Conservation (phyloP, 1,140 invertebrate genomes). For the Cepaea nemoralis region DNA sequence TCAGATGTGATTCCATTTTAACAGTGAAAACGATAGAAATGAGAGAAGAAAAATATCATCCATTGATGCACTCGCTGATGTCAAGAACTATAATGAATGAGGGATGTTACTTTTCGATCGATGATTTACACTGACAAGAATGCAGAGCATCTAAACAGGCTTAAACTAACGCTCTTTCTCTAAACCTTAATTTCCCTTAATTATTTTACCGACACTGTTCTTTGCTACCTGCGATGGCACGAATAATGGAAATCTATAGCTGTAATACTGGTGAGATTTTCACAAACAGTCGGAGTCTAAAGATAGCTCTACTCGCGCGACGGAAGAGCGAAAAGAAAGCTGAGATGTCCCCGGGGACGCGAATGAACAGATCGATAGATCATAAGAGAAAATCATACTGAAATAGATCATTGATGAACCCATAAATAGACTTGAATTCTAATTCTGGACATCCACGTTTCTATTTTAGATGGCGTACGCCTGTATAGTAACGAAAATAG, state of each 20-base stretch:
- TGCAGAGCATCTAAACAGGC: background rate
- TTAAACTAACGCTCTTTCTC: background rate
- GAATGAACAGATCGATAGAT: background rate
- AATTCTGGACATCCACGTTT: background rate
- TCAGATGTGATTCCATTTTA: too few relatives aligned
- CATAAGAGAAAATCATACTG: background rate
- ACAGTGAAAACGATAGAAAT: too few relatives aligned
- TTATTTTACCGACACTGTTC: background rate
- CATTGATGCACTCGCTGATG: too few relatives aligned
- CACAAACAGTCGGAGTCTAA: background rate
- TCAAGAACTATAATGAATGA: background rate
- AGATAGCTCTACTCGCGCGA: background rate
- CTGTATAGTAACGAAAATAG: background rate
- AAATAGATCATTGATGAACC: conserved; percentile 5
- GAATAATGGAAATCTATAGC: background rate
- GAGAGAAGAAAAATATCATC: too few relatives aligned
- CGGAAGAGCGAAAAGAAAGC: background rate
- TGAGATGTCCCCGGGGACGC: background rate
- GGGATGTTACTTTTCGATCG: background rate
- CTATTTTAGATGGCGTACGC: background rate
- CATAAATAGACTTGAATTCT: background rate
- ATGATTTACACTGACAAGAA: background rate
- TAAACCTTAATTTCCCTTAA: background rate
- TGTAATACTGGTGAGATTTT: background rate
- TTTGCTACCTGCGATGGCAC: background rate